Evolutionary conservation across 2,113 vertebrate genomes (phyloP), one percentile per base, ranked within the genome.

Genomic region (Amphiprion ocellaris): DNA sequence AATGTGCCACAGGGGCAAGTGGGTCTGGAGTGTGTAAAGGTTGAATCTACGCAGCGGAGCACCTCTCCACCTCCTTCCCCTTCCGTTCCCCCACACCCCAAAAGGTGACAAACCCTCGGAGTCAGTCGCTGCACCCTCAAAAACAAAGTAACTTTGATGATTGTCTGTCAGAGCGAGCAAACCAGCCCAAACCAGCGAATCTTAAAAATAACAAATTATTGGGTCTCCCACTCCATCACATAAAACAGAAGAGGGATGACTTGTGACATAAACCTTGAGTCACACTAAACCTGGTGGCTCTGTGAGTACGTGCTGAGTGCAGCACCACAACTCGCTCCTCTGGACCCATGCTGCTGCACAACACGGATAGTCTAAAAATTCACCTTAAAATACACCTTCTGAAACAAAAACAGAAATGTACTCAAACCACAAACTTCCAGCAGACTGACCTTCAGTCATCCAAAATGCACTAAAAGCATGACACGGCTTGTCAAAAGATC

Each of bases 1-100:
- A 75, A 16, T 26, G 67, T 63, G 67, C 67, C 8, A 2, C 54
- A 1, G 39, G 61, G 77, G 69, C 73, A 92, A 91, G 93, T 91
- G 90, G 79, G 69, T 93, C 46, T 90, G 76, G 82, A 93, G 90
- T 77, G 72, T 5, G 23, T 50, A 73, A 79, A 68, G 82, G 83
- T 87, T 73, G 76, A 84, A 83, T 63, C 83, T 12, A n/a, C 56
- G 60, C 49, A 39, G 55, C 88, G 56, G 84, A 93, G 93, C 85
- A 88, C 23, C 47, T 69, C 23, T 41, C 67, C 41, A 2, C 17
- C 46, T 33, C 63, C 28, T 60, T 39, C 58, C 52, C 55, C 21
- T 69, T 69, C 73, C 14, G 10, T 41, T 19, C 44, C 69, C 10
- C 26, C 23, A 21, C 76, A 47, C 64, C 21, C 24, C 2, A 1